phyloP scores from a whole-genome alignment of 35 echinoderm and acorn worm genomes.

The Apostichopus japonicus region DNA sequence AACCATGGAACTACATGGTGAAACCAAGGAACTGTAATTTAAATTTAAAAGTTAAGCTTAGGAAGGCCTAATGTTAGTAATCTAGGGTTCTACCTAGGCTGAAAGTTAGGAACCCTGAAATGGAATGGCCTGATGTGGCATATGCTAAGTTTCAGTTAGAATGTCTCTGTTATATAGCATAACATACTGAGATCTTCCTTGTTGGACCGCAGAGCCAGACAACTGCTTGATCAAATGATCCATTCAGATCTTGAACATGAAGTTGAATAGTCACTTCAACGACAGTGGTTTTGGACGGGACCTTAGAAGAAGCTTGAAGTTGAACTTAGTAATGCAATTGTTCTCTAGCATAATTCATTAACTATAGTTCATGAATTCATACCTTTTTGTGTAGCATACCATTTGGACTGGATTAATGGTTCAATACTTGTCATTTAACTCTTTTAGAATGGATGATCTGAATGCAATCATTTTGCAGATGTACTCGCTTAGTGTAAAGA shows the following conservation, averaged over 20 bases:
- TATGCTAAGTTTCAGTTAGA: no score
- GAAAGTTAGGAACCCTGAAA: no score
- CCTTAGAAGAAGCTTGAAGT: conserved; percentile 14
- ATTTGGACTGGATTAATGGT: background rate
- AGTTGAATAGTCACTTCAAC: conserved; percentile 7
- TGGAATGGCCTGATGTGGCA: no score
- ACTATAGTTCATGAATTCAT: conserved; percentile 15
- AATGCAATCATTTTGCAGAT: conserved; percentile 15
- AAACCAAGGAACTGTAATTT: no score
- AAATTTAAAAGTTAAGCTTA: no score
- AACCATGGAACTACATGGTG: no score
- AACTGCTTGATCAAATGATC: no score
- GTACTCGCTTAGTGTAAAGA: background rate
- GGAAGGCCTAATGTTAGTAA: no score
- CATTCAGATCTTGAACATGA: background rate
- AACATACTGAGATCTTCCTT: no score
- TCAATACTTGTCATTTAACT: conserved; percentile 8
- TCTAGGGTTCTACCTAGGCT: no score
- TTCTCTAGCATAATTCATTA: conserved; percentile 15
- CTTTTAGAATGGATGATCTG: conserved; percentile 6
- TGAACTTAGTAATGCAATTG: conserved; percentile 15
- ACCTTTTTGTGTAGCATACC: background rate
- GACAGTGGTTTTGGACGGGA: conserved; percentile 5
- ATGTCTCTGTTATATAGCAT: no score
- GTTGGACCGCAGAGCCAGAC: no score